Evolutionary conservation across 2,113 vertebrate species (phyloP).

Genomic region (Probosciger aterrimus): DNA sequence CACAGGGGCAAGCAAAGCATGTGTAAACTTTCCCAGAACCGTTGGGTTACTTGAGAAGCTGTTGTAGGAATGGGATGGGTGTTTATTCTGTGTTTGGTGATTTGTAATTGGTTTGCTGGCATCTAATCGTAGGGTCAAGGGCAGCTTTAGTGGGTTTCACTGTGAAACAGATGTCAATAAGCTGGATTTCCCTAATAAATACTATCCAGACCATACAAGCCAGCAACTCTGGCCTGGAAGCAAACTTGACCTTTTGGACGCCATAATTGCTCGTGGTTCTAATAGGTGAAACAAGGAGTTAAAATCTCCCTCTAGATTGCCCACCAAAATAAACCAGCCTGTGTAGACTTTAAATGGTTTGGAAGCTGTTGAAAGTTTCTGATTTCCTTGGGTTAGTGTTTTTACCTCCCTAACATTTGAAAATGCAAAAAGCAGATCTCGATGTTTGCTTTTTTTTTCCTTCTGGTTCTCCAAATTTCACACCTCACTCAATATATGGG

Average conservation of each 20-base stretch:
- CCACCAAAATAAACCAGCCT: not conserved
- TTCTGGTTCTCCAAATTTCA: not conserved
- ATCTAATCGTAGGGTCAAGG: not conserved
- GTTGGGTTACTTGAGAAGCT: not conserved
- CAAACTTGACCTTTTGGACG: slow-evolving; percentile 34
- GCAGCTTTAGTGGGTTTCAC: not conserved
- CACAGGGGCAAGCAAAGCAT: not conserved
- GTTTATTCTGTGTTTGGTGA: not conserved
- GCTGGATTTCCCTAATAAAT: not conserved
- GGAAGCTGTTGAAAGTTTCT: not conserved
- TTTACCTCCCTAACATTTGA: not conserved
- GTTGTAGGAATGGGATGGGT: not conserved
- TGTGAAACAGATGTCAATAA: slow-evolving; percentile 35
- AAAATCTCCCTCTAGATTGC: not conserved
- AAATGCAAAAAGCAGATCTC: not conserved
- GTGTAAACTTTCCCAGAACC: not conserved
- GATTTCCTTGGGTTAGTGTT: not conserved
- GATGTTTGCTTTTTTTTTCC: not conserved
- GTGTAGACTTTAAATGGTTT: not conserved
- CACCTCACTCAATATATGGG: rapidly evolving
- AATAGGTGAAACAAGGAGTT: not conserved
- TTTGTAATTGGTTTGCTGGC: not conserved
- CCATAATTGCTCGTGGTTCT: not conserved
- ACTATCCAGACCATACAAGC: not conserved
- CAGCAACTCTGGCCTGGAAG: slow-evolving; percentile 11